A percentile compares a stretch with the other conserved stretches of the same genome.
Evolutionary conservation across 1,140 invertebrate genomes (phyloP).

Genomic region (Danaus melanippus): DNA sequence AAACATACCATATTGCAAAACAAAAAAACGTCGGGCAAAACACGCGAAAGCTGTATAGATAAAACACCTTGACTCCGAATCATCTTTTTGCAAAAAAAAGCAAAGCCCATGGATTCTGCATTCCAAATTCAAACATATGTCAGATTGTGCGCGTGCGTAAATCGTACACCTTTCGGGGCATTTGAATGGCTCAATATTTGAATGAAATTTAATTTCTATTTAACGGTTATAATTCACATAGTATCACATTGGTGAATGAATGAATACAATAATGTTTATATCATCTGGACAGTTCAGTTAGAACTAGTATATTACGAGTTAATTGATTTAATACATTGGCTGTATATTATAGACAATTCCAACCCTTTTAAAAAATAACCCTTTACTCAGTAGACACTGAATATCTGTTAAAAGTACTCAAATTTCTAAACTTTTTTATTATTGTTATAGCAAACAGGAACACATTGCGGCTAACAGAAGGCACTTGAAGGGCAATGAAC

Average conservation of each 20-base stretch:
- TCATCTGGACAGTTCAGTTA: too few relatives aligned
- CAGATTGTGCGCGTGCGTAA: slow-evolving; percentile 35
- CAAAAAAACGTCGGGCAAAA: slow-evolving; percentile 29
- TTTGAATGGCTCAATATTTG: slow-evolving; percentile 19
- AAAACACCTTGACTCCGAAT: slow-evolving; percentile 41
- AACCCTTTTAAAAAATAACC: too few relatives aligned
- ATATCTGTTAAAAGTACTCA: slow-evolving; percentile 12
- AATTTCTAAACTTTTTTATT: slow-evolving; percentile 32
- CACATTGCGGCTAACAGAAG: slow-evolving; percentile 36
- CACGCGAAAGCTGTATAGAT: slow-evolving; percentile 39
- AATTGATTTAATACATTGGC: too few relatives aligned
- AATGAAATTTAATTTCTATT: too few relatives aligned
- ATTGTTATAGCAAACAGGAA: slow-evolving; percentile 43
- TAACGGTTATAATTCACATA: too few relatives aligned
- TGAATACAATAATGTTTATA: too few relatives aligned
- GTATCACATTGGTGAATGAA: too few relatives aligned
- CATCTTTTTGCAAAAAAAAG: slow-evolving; percentile 39
- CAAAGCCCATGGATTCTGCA: slow-evolving; percentile 8
- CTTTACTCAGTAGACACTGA: too few relatives aligned
- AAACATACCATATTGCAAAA: slow-evolving; percentile 8
- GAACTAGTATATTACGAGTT: too few relatives aligned
- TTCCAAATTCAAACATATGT: slow-evolving; percentile 37
- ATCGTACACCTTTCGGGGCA: slow-evolving; percentile 50
- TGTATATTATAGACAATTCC: too few relatives aligned
- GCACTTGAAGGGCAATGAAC: slow-evolving; percentile 43